Base-by-base conservation (phyloP, 1,140 invertebrate genomes). In the Formica exsecta region DNA sequence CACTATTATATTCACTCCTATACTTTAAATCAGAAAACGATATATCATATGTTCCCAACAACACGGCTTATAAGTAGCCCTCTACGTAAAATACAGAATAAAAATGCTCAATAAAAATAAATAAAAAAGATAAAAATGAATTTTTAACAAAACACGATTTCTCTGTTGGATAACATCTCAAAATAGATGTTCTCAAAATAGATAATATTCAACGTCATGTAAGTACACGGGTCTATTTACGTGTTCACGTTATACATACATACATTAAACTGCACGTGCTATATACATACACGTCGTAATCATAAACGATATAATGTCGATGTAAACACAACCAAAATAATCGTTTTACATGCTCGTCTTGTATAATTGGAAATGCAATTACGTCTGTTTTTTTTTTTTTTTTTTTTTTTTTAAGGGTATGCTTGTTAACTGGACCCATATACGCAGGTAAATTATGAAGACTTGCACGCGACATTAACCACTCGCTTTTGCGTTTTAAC, bases 401-500 rank as follows among this genome's bases (percentile, higher is more conserved):
- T 11, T 8, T 61, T 68, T 80, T 70, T 79, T 70, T 70, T 41
- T 11, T 36, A n/a, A 73, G 48, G 22, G 5, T 1, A 59, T 32
- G 68, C 25, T 13, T 19, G 16, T 16, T n/a, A 19, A 8, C 48
- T 80, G 41, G 11, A 32, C 9, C 22, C 51, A 13, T 57, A 57
- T 22, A 29, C 32, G 25, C 38, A n/a, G n/a, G 29, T 54, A 68
- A 83, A 73, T 83, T 73, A 73, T 83, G 38, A 81, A 38, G 54
- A 61, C 54, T 83, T 44, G 54, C 13, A 38, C 54, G 38, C 38
- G 54, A 83, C 79, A 48, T 61, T 73, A 73, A 73, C 25, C 70
- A 48, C 25, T 83, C 48, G 38, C 54, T 51, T 83, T 81, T 73
- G 54, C 66, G 6, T 81, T 81, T 83, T 83, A 83, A 73, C 38